Evolutionary conservation across 2,797 vertebrate species (phyloP).

Genomic region (Sylvia borin): DNA sequence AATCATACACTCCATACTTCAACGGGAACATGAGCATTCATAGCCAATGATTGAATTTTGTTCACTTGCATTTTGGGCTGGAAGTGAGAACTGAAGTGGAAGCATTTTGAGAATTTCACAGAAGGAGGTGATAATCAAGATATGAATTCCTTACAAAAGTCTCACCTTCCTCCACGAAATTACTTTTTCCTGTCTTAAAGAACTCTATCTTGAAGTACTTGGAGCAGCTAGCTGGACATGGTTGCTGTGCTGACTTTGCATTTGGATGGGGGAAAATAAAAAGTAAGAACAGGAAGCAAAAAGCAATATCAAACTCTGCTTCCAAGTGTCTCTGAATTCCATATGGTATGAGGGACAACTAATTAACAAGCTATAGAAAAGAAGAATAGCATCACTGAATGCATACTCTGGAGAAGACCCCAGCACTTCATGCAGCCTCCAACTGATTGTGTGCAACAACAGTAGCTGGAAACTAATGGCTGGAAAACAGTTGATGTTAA

Average conservation of each 20-base stretch:
- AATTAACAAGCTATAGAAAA: neutral
- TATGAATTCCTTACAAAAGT: neutral
- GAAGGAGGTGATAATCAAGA: neutral
- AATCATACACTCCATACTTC: neutral
- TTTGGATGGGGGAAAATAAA: neutral
- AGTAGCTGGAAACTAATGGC: neutral
- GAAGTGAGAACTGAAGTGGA: neutral
- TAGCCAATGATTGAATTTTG: neutral
- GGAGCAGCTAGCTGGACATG: neutral
- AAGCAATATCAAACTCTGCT: neutral
- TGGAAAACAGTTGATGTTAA: neutral
- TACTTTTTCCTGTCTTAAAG: neutral
- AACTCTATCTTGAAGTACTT: neutral
- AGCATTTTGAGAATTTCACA: neutral
- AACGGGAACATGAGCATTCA: neutral
- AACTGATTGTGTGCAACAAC: neutral
- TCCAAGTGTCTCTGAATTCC: neutral
- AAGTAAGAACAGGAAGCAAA: neutral
- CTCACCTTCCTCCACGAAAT: neutral
- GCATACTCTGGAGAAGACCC: neutral
- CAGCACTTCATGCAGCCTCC: neutral
- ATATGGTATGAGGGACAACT: neutral
- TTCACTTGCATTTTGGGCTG: neutral
- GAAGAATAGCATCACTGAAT: neutral
- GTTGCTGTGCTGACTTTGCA: neutral